Conservation (phyloP, 2,113 vertebrate genomes). For the Hiodon tergisus region DNA sequence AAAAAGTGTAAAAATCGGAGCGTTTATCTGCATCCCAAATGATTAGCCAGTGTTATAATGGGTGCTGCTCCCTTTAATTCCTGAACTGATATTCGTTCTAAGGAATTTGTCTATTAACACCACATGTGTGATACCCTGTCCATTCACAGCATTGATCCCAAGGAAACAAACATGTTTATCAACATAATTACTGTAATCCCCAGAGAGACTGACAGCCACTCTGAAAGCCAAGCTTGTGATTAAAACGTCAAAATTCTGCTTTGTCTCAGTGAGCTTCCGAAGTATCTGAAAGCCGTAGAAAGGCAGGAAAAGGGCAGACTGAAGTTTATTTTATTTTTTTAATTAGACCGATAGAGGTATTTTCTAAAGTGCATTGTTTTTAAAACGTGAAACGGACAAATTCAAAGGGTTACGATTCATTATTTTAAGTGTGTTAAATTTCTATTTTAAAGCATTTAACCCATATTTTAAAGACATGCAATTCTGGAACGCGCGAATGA, state of each 20-base stretch:
- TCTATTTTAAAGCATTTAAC: too few species aligned
- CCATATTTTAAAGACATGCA: too few species aligned
- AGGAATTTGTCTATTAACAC: slow-evolving; percentile 45
- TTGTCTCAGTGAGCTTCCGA: slow-evolving; percentile 30
- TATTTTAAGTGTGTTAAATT: too few species aligned
- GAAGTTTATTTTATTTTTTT: not conserved
- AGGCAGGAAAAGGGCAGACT: not conserved
- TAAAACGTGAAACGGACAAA: too few species aligned
- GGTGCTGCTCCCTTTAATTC: slow-evolving; percentile 35
- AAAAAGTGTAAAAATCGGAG: too few species aligned
- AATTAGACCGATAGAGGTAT: too few species aligned
- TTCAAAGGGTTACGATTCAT: too few species aligned
- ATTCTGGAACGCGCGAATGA: too few species aligned
- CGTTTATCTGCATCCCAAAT: too few species aligned
- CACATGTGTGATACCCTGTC: slow-evolving; percentile 35
- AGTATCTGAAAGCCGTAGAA: slow-evolving; percentile 42
- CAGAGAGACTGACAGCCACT: slow-evolving; percentile 42
- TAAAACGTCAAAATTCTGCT: slow-evolving; percentile 52
- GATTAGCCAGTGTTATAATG: not conserved
- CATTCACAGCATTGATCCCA: slow-evolving; percentile 60
- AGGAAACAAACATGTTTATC: slow-evolving; percentile 67
- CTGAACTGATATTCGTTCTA: slow-evolving; percentile 52
- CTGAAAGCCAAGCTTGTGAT: slow-evolving; percentile 54
- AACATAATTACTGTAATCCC: slow-evolving; percentile 62
- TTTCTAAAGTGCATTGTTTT: too few species aligned